These are phyloP conservation scores for Cetoscarus ocellatus DNA, from an alignment of 2,797 vertebrate genomes.

Conservation along the genomic window DNA sequence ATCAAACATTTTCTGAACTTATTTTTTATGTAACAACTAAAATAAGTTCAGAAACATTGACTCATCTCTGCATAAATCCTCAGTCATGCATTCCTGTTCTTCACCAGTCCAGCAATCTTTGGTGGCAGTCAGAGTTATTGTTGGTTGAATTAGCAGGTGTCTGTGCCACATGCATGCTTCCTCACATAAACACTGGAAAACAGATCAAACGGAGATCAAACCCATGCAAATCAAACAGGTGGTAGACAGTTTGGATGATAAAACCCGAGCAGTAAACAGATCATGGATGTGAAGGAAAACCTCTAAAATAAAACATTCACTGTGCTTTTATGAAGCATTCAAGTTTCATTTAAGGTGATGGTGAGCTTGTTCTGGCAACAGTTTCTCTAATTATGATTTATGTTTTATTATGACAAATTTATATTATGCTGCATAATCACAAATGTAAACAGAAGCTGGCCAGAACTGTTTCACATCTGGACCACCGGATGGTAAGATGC, in stretches of 20 bases:
- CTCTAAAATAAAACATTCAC: conserved; percentile 18
- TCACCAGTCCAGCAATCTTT: neutral
- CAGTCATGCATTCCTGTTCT: neutral
- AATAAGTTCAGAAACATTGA: no score
- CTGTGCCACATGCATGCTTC: conserved; percentile 5
- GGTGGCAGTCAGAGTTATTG: conserved; percentile 16
- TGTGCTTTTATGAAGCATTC: conserved; percentile 10
- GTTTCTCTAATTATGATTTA: neutral
- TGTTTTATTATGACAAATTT: no score
- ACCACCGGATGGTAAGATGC: neutral
- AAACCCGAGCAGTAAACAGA: conserved; percentile 8
- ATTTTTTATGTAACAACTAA: no score
- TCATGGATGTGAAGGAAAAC: conserved; percentile 26
- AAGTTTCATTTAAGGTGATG: conserved; percentile 12
- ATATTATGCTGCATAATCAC: no score
- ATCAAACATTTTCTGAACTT: no score
- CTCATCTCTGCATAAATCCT: no score
- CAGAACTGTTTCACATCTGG: neutral
- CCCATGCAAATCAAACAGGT: conserved; percentile 51
- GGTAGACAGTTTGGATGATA: conserved; percentile 23
- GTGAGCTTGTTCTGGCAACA: neutral
- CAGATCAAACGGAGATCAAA: conserved; percentile 41
- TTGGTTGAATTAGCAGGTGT: conserved; percentile 24
- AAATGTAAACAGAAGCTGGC: conserved; percentile 9
- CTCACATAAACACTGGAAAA: conserved; percentile 23